Conservation (phyloP, 2,797 vertebrate genomes). For the Diceros bicornis region DNA sequence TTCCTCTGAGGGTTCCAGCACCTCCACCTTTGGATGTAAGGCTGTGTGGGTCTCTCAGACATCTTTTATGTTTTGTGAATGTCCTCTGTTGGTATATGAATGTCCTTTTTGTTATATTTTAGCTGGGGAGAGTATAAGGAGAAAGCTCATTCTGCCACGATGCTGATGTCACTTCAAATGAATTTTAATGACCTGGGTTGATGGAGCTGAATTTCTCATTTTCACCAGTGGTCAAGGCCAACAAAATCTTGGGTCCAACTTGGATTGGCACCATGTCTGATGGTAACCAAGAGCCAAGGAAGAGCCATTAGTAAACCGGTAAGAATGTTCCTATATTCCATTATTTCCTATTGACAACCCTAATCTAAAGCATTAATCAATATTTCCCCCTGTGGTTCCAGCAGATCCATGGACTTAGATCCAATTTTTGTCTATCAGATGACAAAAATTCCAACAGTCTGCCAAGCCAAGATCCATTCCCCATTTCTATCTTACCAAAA, state of each 20-base stretch:
- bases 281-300: not conserved
- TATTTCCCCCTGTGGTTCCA: not conserved
- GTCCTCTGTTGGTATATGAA: too few species aligned
- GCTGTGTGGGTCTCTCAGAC: too few species aligned
- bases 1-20: too few species aligned
- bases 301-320: not conserved
- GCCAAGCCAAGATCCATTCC: not conserved
- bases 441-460: not conserved
- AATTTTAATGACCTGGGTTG: not conserved
- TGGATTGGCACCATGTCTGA: not conserved
- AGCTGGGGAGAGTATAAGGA: too few species aligned
- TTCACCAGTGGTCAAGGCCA: not conserved
- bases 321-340: not conserved
- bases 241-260: not conserved
- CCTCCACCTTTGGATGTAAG: too few species aligned
- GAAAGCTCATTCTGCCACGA: too few species aligned
- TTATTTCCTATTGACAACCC: not conserved
- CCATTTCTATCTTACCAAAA: not conserved
- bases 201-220: slow-evolving; percentile 9
- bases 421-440: not conserved
- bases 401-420: not conserved
- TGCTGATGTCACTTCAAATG: not conserved
- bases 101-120: too few species aligned
- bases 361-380: not conserved
- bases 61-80: too few species aligned